Base-by-base conservation (phyloP, 2,113 vertebrate genomes). In the Saccopteryx leptura region DNA sequence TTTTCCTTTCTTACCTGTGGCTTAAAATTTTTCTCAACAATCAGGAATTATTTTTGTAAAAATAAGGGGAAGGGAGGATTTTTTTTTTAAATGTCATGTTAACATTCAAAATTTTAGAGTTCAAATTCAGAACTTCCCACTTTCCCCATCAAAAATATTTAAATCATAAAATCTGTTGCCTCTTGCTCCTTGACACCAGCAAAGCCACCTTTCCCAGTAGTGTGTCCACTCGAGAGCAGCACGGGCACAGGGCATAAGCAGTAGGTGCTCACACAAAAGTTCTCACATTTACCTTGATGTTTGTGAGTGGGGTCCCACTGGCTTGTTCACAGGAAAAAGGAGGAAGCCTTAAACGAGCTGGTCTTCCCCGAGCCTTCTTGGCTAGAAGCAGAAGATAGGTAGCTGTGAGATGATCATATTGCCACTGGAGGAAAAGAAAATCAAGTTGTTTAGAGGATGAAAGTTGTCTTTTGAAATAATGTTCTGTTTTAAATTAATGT, bases 331-430 rank as follows among this genome's bases (percentile, higher is more conserved):
- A 86, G 15, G 65, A 54, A 50, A 60, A 81, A 78, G 97, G 56
- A 0, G 95, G 96, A 87, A 97, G 88, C 78, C 63, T 95, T 52
- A 99, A 98, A n/a, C 98, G 98, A 90, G 99, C 97, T 14, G 98
- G 98, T 74, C 98, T 99, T 68, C 99, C 99, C 28, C 96, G 98
- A 97, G 97, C 96, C 98, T 99, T 99, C 98, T 99, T 99, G 82
- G 99, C 98, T 23, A 99, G 98, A 96, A 99, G 99, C 97, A 99
- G 98, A 89, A 99, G 98, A 96, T 99, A 99, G 0, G 98, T 99
- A 80, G 99, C 99, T 50, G 99, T 99, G 80, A 99, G 98, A 14
- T 99, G 98, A 97, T 99, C 99, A 13, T 99, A 99, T 24, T 97
- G 98, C 99, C 99, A 99, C 99, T 99, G 48, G 66, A 94, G 33